Percentiles rank a stretch among this genome's conserved stretches.
These are phyloP conservation scores for Clunio marinus DNA, from an alignment of 2,888 invertebrate species.

Conservation along the genomic window DNA sequence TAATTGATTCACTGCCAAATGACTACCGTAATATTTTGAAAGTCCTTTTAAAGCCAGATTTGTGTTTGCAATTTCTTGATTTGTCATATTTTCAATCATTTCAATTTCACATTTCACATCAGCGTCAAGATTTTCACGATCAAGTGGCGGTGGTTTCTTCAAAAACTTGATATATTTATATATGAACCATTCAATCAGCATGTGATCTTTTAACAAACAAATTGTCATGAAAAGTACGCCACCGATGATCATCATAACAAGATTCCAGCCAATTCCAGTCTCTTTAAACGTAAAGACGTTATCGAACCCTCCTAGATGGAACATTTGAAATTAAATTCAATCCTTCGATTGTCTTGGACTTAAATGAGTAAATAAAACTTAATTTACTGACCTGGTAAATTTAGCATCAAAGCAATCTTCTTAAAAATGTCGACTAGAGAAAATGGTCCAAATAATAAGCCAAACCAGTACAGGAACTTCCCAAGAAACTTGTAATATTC, in stretches of 20 bases:
- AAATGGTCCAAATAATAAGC: constrained; percentile 10
- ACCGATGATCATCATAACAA: constrained; percentile 57
- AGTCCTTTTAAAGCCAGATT: constrained; percentile 58
- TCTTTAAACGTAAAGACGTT: constrained; percentile 44
- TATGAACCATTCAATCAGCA: neutral
- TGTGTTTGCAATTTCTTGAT: constrained; percentile 50
- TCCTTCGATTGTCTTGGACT: too few species aligned
- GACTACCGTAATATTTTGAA: constrained; percentile 65
- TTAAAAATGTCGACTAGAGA: neutral
- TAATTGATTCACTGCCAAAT: constrained; percentile 69
- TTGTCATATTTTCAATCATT: constrained; percentile 52
- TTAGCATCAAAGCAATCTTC: neutral
- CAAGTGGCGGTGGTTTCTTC: constrained; percentile 42
- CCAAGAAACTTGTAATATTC: neutral
- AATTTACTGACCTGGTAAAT: too few species aligned
- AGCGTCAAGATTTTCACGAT: constrained; percentile 50
- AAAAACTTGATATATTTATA: constrained; percentile 6
- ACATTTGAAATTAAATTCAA: neutral
- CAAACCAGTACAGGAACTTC: constrained; percentile 1
- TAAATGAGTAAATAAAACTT: too few species aligned
- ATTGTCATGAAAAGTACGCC: constrained; percentile 59
- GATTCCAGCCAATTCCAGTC: constrained; percentile 67
- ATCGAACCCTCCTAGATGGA: neutral
- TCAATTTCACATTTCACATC: constrained; percentile 58
- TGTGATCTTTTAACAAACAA: constrained; percentile 60